phyloP scores from a whole-genome alignment of 2,113 vertebrate genomes.

The Pseudorhombus dupliciocellatus region DNA sequence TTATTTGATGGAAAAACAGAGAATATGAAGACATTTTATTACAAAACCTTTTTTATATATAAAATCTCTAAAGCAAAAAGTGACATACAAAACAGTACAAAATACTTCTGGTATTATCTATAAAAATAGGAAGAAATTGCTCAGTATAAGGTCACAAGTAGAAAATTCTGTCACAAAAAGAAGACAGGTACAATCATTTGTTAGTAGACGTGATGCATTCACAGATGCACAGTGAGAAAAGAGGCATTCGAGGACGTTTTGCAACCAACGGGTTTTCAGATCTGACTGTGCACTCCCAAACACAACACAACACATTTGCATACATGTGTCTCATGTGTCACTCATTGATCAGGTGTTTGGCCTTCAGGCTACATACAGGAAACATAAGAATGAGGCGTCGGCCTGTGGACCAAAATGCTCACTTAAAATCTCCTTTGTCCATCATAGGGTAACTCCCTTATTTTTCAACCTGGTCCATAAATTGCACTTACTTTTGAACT shows the following conservation, averaged over 20 bases:
- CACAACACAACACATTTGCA: neutral
- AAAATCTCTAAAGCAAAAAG: slow-evolving; percentile 60
- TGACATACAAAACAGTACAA: slow-evolving; percentile 48
- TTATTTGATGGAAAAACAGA: neutral
- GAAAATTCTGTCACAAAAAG: slow-evolving; percentile 22
- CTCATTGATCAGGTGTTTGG: slow-evolving; percentile 21
- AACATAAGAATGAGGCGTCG: slow-evolving; percentile 1
- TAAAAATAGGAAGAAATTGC: slow-evolving; percentile 25
- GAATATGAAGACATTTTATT: slow-evolving; percentile 54
- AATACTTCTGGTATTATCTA: slow-evolving; percentile 63
- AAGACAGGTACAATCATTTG: slow-evolving; percentile 32
- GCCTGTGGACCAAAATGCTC: neutral
- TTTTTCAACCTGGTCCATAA: too few species aligned
- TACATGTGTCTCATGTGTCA: neutral
- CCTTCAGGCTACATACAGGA: slow-evolving; percentile 19
- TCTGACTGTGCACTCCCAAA: slow-evolving; percentile 43
- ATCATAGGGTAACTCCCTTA: too few species aligned
- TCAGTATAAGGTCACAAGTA: slow-evolving; percentile 44
- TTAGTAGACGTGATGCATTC: slow-evolving; percentile 51
- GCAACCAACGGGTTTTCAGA: slow-evolving; percentile 73
- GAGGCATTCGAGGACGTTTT: slow-evolving; percentile 35
- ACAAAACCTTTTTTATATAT: slow-evolving; percentile 52
- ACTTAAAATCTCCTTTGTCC: neutral
- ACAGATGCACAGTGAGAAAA: neutral
- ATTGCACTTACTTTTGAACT: too few species aligned